These are phyloP conservation scores for Dipodomys merriami DNA, from an alignment of 2,113 vertebrate species.

Conservation along the genomic window DNA sequence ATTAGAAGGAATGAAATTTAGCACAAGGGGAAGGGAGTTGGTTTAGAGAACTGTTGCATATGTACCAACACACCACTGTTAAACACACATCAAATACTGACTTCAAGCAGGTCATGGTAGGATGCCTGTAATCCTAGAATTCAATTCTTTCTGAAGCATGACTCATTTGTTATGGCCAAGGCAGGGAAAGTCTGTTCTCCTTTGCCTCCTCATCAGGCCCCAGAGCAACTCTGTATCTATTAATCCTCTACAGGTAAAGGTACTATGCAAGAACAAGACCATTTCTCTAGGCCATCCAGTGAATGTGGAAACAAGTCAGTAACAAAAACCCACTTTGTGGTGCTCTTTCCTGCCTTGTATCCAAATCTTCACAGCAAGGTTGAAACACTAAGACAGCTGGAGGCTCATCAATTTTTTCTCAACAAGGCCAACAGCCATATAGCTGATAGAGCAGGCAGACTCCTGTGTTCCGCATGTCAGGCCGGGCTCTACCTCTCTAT, in stretches of 20 bases:
- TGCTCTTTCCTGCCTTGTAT: not conserved
- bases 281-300: not conserved
- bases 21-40: not conserved
- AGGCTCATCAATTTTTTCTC: not conserved
- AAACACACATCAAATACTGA: not conserved
- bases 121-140: not conserved
- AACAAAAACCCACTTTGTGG: not conserved
- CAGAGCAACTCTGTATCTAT: not conserved
- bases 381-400: not conserved
- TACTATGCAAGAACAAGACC: not conserved
- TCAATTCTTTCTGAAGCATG: not conserved
- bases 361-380: not conserved
- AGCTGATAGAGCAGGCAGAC: accelerated
- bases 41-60: not conserved
- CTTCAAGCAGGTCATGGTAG: not conserved
- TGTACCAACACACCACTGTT: too few relatives aligned
- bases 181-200: not conserved
- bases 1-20: not conserved
- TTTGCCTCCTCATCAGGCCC: too few relatives aligned
- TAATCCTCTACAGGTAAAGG: not conserved
- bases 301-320: not conserved
- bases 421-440: not conserved
- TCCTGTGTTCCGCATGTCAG: not conserved
- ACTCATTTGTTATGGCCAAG: not conserved
- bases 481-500: not conserved